Evolutionary conservation across 2,797 vertebrate species (phyloP), one percentile per base, ranked within the genome.

Genomic region (Parambassis ranga): DNA sequence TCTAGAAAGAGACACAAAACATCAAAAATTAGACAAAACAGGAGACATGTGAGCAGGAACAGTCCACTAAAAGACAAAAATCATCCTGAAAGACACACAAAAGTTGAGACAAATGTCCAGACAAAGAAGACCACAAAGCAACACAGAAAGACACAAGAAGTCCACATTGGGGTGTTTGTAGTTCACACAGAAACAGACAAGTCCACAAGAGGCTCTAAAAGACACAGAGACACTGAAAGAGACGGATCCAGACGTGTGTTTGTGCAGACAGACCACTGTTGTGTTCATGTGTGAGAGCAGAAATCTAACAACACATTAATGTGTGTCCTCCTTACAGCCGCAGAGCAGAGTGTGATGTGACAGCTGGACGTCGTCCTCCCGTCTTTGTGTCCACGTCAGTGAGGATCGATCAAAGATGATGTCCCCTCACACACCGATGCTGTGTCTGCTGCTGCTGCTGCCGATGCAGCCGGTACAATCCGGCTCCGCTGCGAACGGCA

Each of bases 331-430:
- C 33, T n/a, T 57, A 2, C 43, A 48, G 47, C 39, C 41, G 36
- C 37, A 2, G 14, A 6, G 20, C 69, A 7, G 47, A 47, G 11
- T 49, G 74, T 58, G 69, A 75, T 71, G 79, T 75, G 65, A 83
- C 26, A 1, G 63, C 4, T 43, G 5, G 3, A 35, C 44, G 0
- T 39, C 44, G 55, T 22, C 16, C 50, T 27, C 30, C 51, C 36
- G 3, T 43, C 53, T 5, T 6, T 30, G 33, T 13, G 14, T 68
- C 43, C 59, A 30, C 51, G 13, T 30, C 59, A 6, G 9, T 24
- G 55, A 56, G 7, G 47, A 26, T 37, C 62, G 10, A 3, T 13
- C 65, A 28, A 63, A 51, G 35, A 86, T 79, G 81, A 24, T 20
- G 0, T 3, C 22, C 7, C 33, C 52, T 4, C 65, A 22, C 19